Evolutionary conservation across 2,888 invertebrate species (phyloP), one percentile per base, ranked within the genome.

Genomic region (Agelastica alni): DNA sequence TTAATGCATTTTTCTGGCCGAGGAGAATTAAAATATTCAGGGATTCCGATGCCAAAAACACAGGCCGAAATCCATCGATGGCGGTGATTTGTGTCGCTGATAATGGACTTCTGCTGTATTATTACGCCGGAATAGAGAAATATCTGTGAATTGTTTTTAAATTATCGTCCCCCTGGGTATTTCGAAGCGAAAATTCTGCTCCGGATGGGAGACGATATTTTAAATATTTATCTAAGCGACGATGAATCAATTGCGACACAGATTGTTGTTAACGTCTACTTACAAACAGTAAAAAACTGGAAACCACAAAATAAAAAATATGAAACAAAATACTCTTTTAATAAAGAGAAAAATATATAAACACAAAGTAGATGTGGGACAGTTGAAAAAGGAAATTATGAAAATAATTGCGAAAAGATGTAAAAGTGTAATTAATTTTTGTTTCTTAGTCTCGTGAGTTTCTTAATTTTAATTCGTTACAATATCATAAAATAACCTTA

Each of bases 1-100:
- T 62, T 68, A 67, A 69, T 70, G 71, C 69, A 69, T 64, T 70
- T 64, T 70, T 70, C 68, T 66, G 62, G 63, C 60, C 36, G 46
- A 59, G 61, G 56, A 47, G 63, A 65, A 70, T 70, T 70, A 70
- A 69, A 69, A 69, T 69, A 70, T 68, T 65, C 63, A 60, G 62
- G 49, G 61, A 61, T 65, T 66, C 67, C 56, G 57, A 53, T 46
- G 56, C 58, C 48, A 31, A 49, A 51, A 43, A 45, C n/a, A n/a
- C 41, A 28, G 41, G 17, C 56, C 47, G 39, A 48, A 47, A 52
- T 46, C 44, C 31, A 43, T 46, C 47, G 51, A 58, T 59, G 64
- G 57, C 62, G 62, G 62, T 67, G 63, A 67, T 66, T 67, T 66
- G 66, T 63, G 59, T 52, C 43, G 44, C 46, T 61, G 62, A 66